A percentile compares a stretch with the other conserved stretches of the same genome.
Conservation (phyloP, 2,888 invertebrate genomes). For the Bedellia somnulentella region DNA sequence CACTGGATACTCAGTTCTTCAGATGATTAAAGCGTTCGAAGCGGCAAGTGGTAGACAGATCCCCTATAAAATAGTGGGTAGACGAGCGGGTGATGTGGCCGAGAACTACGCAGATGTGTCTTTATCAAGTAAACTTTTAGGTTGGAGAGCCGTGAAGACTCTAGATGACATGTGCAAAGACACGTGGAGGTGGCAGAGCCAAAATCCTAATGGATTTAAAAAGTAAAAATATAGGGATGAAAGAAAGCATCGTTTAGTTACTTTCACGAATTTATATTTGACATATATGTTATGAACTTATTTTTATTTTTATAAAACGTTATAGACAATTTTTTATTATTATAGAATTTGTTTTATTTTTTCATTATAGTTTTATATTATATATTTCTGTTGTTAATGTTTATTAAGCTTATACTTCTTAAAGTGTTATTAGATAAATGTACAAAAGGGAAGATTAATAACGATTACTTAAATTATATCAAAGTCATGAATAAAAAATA, state of each 20-base stretch:
- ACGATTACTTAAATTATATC: too few species aligned
- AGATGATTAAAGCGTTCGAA: conserved; percentile 81
- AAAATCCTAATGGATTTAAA: conserved; percentile 75
- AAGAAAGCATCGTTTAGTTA: neutral
- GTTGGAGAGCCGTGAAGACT: conserved; percentile 79
- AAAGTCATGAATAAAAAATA: too few species aligned
- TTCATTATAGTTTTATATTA: too few species aligned
- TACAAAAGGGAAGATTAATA: too few species aligned
- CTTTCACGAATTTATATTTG: too few species aligned
- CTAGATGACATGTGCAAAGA: conserved; percentile 84
- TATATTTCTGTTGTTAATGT: too few species aligned
- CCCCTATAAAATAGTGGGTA: conserved; percentile 69
- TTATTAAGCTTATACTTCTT: too few species aligned
- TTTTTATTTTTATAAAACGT: too few species aligned
- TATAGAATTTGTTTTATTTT: too few species aligned
- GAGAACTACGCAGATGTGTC: conserved; percentile 81
- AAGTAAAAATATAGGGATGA: conserved; percentile 8
- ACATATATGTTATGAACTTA: too few species aligned
- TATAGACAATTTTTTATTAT: too few species aligned
- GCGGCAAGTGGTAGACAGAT: conserved; percentile 72
- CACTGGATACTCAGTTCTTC: conserved; percentile 81
- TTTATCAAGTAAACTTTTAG: conserved; percentile 73
- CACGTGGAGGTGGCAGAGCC: conserved; percentile 86
- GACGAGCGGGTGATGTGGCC: conserved; percentile 85
- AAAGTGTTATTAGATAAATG: too few species aligned